These are phyloP conservation scores for Eulithis testata DNA, from an alignment of 2,888 invertebrate genomes.

Conservation along the genomic window DNA sequence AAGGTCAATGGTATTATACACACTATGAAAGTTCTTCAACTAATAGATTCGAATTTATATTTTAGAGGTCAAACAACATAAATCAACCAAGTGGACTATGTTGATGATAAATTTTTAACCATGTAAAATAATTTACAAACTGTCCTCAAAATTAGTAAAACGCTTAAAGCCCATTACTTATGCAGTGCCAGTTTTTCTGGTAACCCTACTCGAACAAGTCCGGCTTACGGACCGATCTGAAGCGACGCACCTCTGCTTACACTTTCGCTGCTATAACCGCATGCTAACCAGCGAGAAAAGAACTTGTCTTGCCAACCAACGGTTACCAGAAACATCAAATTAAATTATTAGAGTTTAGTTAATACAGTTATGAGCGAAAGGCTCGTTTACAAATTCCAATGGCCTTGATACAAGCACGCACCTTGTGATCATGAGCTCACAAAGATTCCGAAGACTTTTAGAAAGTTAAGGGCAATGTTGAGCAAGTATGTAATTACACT, in stretches of 20 bases:
- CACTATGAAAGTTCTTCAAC: too few species aligned
- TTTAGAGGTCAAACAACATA: neutral
- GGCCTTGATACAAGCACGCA: constrained; percentile 41
- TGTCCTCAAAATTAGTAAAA: neutral
- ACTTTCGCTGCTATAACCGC: constrained; percentile 65
- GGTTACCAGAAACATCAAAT: constrained; percentile 29
- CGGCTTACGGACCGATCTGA: constrained; percentile 34
- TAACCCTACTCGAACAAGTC: constrained; percentile 43
- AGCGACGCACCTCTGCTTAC: constrained; percentile 47
- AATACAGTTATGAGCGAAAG: constrained; percentile 36
- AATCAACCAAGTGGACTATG: constrained; percentile 5
- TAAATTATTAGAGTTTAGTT: constrained; percentile 32
- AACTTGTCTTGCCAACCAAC: constrained; percentile 33
- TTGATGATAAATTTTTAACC: too few species aligned
- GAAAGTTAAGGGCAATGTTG: constrained; percentile 36
- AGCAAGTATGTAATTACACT: constrained; percentile 18
- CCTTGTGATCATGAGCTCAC: constrained; percentile 33
- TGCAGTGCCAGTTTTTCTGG: constrained; percentile 30
- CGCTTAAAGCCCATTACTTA: constrained; percentile 1
- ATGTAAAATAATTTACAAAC: constrained; percentile 2
- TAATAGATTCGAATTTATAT: too few species aligned
- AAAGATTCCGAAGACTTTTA: constrained; percentile 31
- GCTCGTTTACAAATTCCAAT: constrained; percentile 36
- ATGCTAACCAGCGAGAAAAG: constrained; percentile 41
- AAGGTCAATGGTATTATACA: neutral